These are phyloP conservation scores for Cerastoderma edule DNA, from an alignment of 2,888 invertebrate species.

Conservation along the genomic window DNA sequence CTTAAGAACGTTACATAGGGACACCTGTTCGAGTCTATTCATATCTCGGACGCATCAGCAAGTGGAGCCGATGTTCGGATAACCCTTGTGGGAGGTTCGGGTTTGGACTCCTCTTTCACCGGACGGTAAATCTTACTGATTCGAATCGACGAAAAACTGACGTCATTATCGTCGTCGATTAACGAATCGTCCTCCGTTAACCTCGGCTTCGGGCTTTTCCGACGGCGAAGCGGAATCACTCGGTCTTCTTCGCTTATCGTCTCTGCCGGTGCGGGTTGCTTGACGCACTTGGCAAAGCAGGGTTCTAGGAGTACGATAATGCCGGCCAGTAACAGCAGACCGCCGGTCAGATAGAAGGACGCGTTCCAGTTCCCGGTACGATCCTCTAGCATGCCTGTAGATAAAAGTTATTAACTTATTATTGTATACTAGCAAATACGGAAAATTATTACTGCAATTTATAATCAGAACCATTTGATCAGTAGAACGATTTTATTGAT, in stretches of 20 bases:
- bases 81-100: constrained; percentile 14
- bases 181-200: constrained; percentile 29
- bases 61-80: constrained; percentile 43
- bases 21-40: too few species aligned
- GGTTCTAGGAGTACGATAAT: constrained; percentile 40
- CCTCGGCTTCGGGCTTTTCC: constrained; percentile 5
- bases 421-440: too few species aligned
- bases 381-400: constrained; percentile 48
- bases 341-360: constrained; percentile 50
- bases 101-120: constrained; percentile 20
- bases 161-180: constrained; percentile 41
- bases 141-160: constrained; percentile 48
- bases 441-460: too few species aligned
- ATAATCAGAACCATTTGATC: too few species aligned
- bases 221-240: constrained; percentile 26
- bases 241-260: background rate
- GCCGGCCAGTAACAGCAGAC: constrained; percentile 34
- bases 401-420: too few species aligned
- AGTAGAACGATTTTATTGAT: too few species aligned
- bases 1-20: too few species aligned
- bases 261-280: constrained; percentile 4
- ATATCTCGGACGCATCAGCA: constrained; percentile 23
- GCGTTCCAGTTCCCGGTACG: constrained; percentile 52
- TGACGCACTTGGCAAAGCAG: constrained; percentile 13
- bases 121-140: constrained; percentile 55